Conservation (phyloP, 2,888 invertebrate species). For the Phrixothrix hirtus region DNA sequence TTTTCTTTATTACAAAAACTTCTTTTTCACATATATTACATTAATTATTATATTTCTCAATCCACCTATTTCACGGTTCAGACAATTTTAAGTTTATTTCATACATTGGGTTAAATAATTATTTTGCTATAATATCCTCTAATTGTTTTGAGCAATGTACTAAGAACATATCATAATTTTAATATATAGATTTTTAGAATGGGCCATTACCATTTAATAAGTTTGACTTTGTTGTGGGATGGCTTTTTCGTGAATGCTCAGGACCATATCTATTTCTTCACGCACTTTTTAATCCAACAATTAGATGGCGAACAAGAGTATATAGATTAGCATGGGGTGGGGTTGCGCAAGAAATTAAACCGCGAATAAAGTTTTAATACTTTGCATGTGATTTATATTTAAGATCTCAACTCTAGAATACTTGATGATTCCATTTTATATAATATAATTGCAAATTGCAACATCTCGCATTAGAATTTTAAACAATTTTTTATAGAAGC, state of each 20-base stretch:
- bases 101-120: no score
- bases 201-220: slow-evolving; percentile 92
- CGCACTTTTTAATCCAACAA: slow-evolving; percentile 85
- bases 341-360: slow-evolving; percentile 84
- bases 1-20: no score
- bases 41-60: no score
- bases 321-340: slow-evolving; percentile 97
- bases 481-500: neutral
- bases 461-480: neutral
- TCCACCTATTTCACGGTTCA: no score
- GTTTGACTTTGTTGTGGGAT: slow-evolving; percentile 91
- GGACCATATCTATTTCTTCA: slow-evolving; percentile 87
- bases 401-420: slow-evolving; percentile 24
- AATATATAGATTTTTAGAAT: slow-evolving; percentile 64
- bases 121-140: no score
- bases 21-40: no score
- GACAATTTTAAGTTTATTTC: no score
- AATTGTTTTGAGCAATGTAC: no score
- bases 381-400: slow-evolving; percentile 9
- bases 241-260: slow-evolving; percentile 90
- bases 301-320: slow-evolving; percentile 90
- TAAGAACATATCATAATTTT: slow-evolving; percentile 3
- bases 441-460: neutral
- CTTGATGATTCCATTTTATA: slow-evolving; percentile 8
- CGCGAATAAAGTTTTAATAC: slow-evolving; percentile 68